These are phyloP conservation scores for Ametastegia equiseti DNA, from an alignment of 2,888 invertebrate genomes.

Conservation along the genomic window DNA sequence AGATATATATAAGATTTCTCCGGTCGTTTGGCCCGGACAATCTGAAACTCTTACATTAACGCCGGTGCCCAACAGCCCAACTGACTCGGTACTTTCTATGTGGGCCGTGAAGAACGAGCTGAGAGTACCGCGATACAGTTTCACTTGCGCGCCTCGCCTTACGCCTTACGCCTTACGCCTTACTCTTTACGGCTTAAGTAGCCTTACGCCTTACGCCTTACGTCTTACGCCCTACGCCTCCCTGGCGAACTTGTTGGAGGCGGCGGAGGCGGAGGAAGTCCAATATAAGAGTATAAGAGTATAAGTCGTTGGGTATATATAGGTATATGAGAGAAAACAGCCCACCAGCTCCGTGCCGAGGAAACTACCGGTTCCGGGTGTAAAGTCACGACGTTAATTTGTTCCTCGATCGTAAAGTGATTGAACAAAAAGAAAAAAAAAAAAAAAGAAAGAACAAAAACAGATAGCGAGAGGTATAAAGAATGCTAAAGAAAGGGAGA, in stretches of 20 bases:
- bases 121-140: constrained; percentile 16
- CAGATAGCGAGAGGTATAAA: no score
- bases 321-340: background rate
- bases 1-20: constrained; percentile 6
- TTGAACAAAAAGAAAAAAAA: background rate
- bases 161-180: background rate
- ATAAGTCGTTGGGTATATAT: background rate
- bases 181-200: no score
- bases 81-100: constrained; percentile 32
- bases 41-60: constrained; percentile 13
- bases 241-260: background rate
- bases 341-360: background rate
- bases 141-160: constrained; percentile 36
- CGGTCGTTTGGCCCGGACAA: background rate
- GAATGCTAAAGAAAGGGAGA: background rate
- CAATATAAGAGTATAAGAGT: background rate
- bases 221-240: no score
- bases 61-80: background rate
- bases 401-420: background rate
- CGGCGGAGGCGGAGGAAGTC: background rate
- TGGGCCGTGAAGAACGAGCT: background rate
- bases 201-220: constrained; percentile 21
- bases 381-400: constrained; percentile 12
- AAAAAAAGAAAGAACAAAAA: background rate
- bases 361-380: constrained; percentile 18